Percentiles rank a stretch among this genome's conserved stretches.
Evolutionary conservation across 37 sponge, comb jelly and placozoan genomes (phyloP).

Genomic region (Oscarella lobularis): DNA sequence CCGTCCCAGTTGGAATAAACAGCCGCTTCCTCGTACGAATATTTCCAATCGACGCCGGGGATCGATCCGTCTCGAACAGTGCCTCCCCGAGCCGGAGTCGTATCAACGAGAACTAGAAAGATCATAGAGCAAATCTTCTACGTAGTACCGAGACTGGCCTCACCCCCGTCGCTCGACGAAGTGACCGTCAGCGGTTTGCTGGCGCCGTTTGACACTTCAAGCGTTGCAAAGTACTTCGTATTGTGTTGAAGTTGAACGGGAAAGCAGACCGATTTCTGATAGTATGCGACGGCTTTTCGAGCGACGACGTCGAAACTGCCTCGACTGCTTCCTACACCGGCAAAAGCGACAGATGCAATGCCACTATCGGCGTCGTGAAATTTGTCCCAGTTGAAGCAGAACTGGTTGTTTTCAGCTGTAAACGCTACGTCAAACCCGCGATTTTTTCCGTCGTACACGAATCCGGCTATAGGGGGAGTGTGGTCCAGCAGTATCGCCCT

Average conservation of each 20-base stretch:
- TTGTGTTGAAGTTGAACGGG: slow-evolving; percentile 6
- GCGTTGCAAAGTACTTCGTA: slow-evolving; percentile 53
- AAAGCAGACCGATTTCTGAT: neutral
- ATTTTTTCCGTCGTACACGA: slow-evolving; percentile 16
- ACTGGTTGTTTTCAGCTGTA: slow-evolving; percentile 7
- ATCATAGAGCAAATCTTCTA: neutral
- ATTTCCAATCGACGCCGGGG: slow-evolving; percentile 4
- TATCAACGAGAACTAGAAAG: slow-evolving; percentile 44
- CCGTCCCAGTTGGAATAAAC: slow-evolving; percentile 31
- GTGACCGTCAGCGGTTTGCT: slow-evolving; percentile 11
- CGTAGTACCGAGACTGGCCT: neutral
- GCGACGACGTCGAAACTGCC: neutral
- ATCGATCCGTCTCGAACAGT: neutral
- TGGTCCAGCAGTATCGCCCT: slow-evolving; percentile 41
- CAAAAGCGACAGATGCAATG: slow-evolving; percentile 3
- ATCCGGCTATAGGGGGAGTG: slow-evolving; percentile 50
- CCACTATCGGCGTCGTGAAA: slow-evolving; percentile 55
- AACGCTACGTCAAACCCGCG: slow-evolving; percentile 13
- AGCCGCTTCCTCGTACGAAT: slow-evolving; percentile 30
- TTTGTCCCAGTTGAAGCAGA: slow-evolving; percentile 54
- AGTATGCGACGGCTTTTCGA: neutral
- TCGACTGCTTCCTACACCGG: neutral
- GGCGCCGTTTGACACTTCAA: slow-evolving; percentile 41
- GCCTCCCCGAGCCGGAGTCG: neutral
- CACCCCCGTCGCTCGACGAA: slow-evolving; percentile 50